phyloP scores from a whole-genome alignment of 2,113 vertebrate genomes.

The Sceloporus tristichus region DNA sequence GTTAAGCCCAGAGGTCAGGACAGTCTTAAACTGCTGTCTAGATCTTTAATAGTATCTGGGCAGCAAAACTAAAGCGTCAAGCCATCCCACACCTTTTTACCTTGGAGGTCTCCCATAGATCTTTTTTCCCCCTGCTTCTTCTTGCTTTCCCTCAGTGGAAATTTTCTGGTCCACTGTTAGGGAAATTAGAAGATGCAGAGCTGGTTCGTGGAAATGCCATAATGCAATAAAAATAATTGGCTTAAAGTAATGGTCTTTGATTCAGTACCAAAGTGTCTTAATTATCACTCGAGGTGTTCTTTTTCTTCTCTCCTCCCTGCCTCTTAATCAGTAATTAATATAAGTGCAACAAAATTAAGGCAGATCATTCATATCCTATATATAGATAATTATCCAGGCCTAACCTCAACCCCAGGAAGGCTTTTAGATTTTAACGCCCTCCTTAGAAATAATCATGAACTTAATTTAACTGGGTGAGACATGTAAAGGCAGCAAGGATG shows the following conservation, averaged over 20 bases:
- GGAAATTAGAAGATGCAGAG: constrained; percentile 16
- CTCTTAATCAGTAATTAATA: constrained; percentile 83
- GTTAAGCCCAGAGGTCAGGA: constrained; percentile 12
- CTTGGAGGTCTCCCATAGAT: no score
- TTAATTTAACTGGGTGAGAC: constrained; percentile 84
- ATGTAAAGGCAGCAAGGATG: constrained; percentile 58
- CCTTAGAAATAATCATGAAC: constrained; percentile 79
- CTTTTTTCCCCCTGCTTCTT: no score
- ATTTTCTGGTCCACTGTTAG: background rate
- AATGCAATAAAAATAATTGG: constrained; percentile 42
- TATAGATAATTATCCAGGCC: constrained; percentile 82
- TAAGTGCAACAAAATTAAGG: constrained; percentile 83
- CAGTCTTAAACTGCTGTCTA: constrained; percentile 23
- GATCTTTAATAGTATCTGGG: background rate
- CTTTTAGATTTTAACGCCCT: constrained; percentile 77
- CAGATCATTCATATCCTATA: constrained; percentile 81
- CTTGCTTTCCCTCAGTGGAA: no score
- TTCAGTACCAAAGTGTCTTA: constrained; percentile 74
- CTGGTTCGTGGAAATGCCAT: background rate
- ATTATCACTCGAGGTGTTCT: constrained; percentile 80
- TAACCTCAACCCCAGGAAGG: constrained; percentile 80
- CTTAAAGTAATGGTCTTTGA: constrained; percentile 38
- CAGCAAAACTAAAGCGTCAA: background rate
- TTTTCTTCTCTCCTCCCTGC: constrained; percentile 42
- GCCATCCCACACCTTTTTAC: no score